These are phyloP conservation scores for Channallabes apus DNA, from an alignment of 2,797 vertebrate genomes.

Conservation along the genomic window DNA sequence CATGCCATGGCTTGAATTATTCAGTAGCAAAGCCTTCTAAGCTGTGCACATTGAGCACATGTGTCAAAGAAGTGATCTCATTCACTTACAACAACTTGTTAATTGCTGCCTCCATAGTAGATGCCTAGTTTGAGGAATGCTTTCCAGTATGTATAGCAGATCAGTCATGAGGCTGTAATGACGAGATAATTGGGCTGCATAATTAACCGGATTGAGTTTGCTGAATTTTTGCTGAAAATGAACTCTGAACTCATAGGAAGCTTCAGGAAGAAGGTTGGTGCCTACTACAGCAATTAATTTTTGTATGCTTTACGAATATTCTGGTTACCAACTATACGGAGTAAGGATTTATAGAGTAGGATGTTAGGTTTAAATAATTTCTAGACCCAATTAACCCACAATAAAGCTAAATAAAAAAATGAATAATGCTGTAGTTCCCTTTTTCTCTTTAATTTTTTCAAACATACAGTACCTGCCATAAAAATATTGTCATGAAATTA, in stretches of 20 bases:
- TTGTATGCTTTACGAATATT: neutral
- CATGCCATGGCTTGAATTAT: conserved; percentile 68
- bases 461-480: neutral
- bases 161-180: neutral
- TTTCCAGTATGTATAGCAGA: neutral
- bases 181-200: neutral
- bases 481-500: neutral
- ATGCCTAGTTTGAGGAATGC: neutral
- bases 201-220: neutral
- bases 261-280: neutral
- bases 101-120: conserved; percentile 25
- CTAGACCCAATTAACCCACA: neutral
- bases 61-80: conserved; percentile 37
- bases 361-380: neutral
- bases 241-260: neutral
- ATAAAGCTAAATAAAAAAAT: no score
- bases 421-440: neutral
- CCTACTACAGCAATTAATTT: neutral
- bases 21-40: conserved; percentile 46
- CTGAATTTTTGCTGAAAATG: neutral
- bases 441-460: neutral
- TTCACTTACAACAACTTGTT: conserved; percentile 36
- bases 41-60: conserved; percentile 8
- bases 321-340: neutral
- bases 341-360: neutral